Percentiles rank a stretch among this genome's conserved stretches.
Conservation (phyloP, 2,888 invertebrate species). For the Gymnosoma rotundatum region DNA sequence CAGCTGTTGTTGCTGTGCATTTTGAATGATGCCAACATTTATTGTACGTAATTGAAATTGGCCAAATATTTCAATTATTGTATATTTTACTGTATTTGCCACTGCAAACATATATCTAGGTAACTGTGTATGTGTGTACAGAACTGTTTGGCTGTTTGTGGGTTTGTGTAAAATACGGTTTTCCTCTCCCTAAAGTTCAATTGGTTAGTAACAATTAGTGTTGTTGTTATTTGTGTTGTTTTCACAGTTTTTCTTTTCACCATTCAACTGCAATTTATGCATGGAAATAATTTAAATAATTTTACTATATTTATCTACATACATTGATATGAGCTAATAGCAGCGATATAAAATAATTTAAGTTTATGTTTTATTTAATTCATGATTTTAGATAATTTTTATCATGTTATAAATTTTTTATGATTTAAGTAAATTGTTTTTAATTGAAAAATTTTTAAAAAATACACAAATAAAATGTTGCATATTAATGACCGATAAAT, state of each 20-base stretch:
- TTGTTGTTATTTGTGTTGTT: slow-evolving; percentile 17
- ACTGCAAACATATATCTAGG: background rate
- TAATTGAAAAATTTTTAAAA: background rate
- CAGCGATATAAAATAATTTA: slow-evolving; percentile 39
- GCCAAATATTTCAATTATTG: slow-evolving; percentile 60
- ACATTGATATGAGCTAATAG: slow-evolving; percentile 32
- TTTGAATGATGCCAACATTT: slow-evolving; percentile 58
- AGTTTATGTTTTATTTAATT: slow-evolving; percentile 32
- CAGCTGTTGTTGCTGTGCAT: slow-evolving; percentile 2
- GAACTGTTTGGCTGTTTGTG: background rate
- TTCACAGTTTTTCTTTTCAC: background rate
- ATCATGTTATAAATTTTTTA: slow-evolving; percentile 42
- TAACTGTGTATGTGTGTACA: background rate
- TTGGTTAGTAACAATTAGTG: slow-evolving; percentile 53
- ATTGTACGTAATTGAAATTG: slow-evolving; percentile 62
- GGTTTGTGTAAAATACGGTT: background rate
- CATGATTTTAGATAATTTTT: slow-evolving; percentile 37
- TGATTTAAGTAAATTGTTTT: slow-evolving; percentile 30
- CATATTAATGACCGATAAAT: background rate
- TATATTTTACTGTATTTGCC: slow-evolving; percentile 17
- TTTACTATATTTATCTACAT: slow-evolving; percentile 30
- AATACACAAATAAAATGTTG: slow-evolving; percentile 13
- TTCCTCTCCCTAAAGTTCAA: slow-evolving; percentile 26
- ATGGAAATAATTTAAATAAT: slow-evolving; percentile 48
- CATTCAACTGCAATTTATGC: slow-evolving; percentile 43